Percentiles rank a stretch among this genome's conserved stretches.
These are phyloP conservation scores for Campoletis raptor DNA, from an alignment of 2,888 invertebrate species.

Conservation along the genomic window DNA sequence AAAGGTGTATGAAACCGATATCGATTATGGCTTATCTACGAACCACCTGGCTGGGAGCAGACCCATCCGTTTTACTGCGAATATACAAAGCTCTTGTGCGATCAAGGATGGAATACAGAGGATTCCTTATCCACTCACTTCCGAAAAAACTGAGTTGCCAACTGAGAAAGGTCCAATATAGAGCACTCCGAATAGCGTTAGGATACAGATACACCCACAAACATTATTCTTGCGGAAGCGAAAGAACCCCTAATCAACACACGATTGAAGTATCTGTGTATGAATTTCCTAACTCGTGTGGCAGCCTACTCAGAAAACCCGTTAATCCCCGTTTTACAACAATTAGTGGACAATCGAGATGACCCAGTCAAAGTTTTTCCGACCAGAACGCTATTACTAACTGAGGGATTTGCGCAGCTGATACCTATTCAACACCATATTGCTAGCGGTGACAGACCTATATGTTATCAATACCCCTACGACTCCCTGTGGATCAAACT, in stretches of 20 bases:
- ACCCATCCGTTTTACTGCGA: not conserved
- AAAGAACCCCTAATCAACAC: not conserved
- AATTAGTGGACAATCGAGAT: not conserved
- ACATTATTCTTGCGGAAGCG: not conserved
- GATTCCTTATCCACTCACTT: not conserved
- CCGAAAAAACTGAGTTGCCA: not conserved
- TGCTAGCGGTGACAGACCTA: not conserved
- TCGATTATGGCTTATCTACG: not conserved
- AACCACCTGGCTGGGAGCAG: slow-evolving; percentile 3
- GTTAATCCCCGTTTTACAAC: not conserved
- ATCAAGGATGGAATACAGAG: slow-evolving; percentile 17
- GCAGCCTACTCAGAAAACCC: not conserved
- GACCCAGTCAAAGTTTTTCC: not conserved
- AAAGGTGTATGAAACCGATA: slow-evolving; percentile 9
- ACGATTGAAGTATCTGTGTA: not conserved
- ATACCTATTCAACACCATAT: slow-evolving; percentile 4
- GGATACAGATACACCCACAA: not conserved
- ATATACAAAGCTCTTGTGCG: not conserved
- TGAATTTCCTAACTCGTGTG: not conserved
- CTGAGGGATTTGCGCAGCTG: not conserved
- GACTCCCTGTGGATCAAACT: not conserved
- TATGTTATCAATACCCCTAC: not conserved
- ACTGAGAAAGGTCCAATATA: not conserved
- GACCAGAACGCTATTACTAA: not conserved
- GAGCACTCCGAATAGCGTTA: not conserved